phyloP scores from a whole-genome alignment of 2,113 vertebrate genomes.

The human region GRCh38 chr15:62876001-62876500 shows the following conservation, averaged over 20 bases:
- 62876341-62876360: neutral
- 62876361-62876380: neutral
- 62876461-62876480: neutral
- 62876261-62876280: neutral
- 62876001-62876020: neutral
- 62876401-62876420: neutral
- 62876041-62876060: rapidly evolving
- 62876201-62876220: neutral
- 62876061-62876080: neutral
- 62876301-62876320: neutral
- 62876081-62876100: neutral
- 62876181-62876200: rapidly evolving
- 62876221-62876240: rapidly evolving
- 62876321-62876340: neutral
- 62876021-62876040: neutral
- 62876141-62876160: rapidly evolving
- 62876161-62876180: rapidly evolving
- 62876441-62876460: neutral
- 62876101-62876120: neutral
- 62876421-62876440: neutral
- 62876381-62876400: neutral
- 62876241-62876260: neutral
- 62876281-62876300: neutral
- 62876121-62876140: neutral
- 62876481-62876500: rapidly evolving